Evolutionary conservation across 2,113 vertebrate species (phyloP), one percentile per base, ranked within the genome.

Genomic region (Lampris megalopsis): DNA sequence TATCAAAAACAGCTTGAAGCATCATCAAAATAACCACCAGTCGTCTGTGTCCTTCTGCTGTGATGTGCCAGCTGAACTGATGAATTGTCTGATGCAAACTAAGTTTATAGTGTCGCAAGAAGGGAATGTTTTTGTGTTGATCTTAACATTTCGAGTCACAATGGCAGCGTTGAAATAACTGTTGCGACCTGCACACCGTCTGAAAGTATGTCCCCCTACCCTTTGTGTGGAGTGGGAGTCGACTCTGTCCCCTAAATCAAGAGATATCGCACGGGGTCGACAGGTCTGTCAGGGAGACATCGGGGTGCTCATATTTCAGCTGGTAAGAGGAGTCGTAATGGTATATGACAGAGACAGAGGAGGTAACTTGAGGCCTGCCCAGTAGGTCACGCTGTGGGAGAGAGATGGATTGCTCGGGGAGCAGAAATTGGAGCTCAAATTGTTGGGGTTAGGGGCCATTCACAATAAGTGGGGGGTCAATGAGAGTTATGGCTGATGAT

Each of bases 401-500:
- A 77, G 86, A 85, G 86, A 90, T 86, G 67, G 86, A 88, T 91
- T 70, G 83, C 80, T 87, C 41, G 1, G 78, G 81, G 83, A 83
- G 71, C 61, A 91, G 91, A 89, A 90, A 90, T 77, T 49, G 74
- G 80, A 91, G 87, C 80, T 81, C 5, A 84, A 73, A 86, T 84
- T 84, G 81, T 85, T 3, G 9, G 76, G 78, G 79, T 81, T 77
- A 79, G 75, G 85, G 86, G 73, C 77, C 80, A 40, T 57, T 83
- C 37, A 48, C 67, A 82, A 81, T 86, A 82, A 86, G 87, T 88
- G 77, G 67, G 83, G 24, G 86, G 86, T 90, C 92, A 89, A 86
- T 92, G 88, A 88, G 84, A 89, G 77, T 79, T 80, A 81, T 86
- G 61, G 89, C 82, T 91, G 86, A 89, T 88, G 87, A 87, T 82